Evolutionary conservation across 1,140 invertebrate genomes (phyloP).

Genomic region (Macrobrachium rosenbergii): DNA sequence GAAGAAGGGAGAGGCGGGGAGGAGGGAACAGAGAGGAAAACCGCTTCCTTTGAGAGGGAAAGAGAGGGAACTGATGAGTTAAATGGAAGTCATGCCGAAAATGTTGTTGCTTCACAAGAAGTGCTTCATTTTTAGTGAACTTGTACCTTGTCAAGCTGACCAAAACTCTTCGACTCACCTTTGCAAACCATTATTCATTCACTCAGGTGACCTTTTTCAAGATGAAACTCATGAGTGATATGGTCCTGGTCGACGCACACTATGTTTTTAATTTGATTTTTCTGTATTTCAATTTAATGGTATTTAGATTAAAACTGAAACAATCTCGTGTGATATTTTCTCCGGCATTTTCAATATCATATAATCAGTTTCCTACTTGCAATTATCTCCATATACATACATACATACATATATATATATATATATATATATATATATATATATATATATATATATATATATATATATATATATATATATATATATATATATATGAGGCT

Average conservation of each 20-base stretch:
- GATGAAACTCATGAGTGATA: no score
- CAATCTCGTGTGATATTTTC: no score
- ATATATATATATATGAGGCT: neutral
- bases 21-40: neutral
- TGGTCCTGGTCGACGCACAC: no score
- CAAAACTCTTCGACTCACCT: no score
- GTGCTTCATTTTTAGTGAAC: no score
- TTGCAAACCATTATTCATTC: no score
- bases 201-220: no score
- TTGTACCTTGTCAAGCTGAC: no score
- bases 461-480: constrained; percentile 4
- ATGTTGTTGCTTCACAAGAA: neutral
- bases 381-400: neutral
- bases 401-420: constrained; percentile 1
- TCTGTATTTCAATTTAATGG: no score
- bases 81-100: neutral
- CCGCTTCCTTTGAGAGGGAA: neutral
- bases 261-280: no score
- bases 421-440: constrained; percentile 3
- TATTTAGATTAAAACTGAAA: no score
- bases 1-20: neutral
- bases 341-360: neutral
- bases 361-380: no score
- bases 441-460: neutral
- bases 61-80: neutral